Percentiles rank a stretch among this genome's conserved stretches.
These are phyloP conservation scores for Eulithis testata DNA, from an alignment of 2,888 invertebrate genomes.

Conservation along the genomic window DNA sequence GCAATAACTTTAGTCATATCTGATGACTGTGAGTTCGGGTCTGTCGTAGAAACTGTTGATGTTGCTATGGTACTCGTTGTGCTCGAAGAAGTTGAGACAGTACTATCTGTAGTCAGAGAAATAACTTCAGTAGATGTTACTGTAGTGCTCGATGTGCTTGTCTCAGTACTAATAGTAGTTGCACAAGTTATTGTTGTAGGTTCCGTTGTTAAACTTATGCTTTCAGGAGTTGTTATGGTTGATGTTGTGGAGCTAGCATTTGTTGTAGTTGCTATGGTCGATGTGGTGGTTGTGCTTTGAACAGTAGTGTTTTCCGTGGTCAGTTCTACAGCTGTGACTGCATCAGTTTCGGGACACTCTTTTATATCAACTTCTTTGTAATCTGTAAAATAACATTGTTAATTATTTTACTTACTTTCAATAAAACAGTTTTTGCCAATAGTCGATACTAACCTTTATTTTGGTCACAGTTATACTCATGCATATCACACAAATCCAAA, in stretches of 20 bases:
- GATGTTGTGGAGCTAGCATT: neutral
- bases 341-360: conserved; percentile 22
- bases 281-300: neutral
- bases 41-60: neutral
- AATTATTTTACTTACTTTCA: neutral
- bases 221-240: conserved; percentile 13
- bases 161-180: conserved; percentile 15
- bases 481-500: conserved; percentile 65
- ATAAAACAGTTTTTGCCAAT: conserved; percentile 1
- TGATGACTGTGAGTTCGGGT: neutral
- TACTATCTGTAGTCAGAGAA: too few relatives aligned
- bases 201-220: conserved; percentile 17
- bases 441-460: conserved; percentile 50
- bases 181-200: conserved; percentile 7
- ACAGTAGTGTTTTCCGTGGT: conserved; percentile 1
- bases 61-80: neutral
- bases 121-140: too few relatives aligned
- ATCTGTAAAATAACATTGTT: conserved; percentile 25
- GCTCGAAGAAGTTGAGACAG: neutral
- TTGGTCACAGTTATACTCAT: conserved; percentile 66
- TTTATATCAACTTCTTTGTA: conserved; percentile 22
- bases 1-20: neutral
- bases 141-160: neutral
- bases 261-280: conserved; percentile 8
- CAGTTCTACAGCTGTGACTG: conserved; percentile 12